phyloP scores from a whole-genome alignment of 2,113 vertebrate species.

The Scolopax mira region DNA sequence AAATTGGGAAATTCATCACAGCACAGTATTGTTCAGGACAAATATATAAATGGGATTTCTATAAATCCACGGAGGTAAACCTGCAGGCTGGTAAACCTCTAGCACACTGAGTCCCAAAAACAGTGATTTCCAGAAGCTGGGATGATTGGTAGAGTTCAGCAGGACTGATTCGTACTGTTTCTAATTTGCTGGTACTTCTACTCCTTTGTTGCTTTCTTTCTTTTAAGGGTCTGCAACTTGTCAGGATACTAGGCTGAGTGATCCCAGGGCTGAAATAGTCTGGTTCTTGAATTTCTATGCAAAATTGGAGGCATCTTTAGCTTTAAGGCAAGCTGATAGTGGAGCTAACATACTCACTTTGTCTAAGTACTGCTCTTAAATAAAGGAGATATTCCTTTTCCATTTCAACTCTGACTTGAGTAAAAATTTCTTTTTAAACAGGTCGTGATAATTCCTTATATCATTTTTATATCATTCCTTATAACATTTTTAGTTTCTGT shows the following conservation, averaged over 20 bases:
- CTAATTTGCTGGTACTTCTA: not conserved
- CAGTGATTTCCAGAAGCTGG: not conserved
- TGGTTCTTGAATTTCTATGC: not conserved
- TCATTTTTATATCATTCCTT: not conserved
- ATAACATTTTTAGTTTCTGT: not conserved
- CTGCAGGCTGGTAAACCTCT: not conserved
- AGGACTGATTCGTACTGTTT: not conserved
- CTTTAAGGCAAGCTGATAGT: not conserved
- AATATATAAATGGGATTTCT: not conserved
- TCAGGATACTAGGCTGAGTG: not conserved
- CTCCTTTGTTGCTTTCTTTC: not conserved
- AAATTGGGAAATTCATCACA: not conserved
- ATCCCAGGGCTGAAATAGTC: not conserved
- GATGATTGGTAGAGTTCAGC: not conserved
- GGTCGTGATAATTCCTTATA: not conserved
- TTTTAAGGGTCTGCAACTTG: not conserved
- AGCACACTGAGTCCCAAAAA: not conserved
- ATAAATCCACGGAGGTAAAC: not conserved
- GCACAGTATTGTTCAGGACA: not conserved
- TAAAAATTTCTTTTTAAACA: not conserved
- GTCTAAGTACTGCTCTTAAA: not conserved
- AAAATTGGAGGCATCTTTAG: not conserved
- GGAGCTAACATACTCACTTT: not conserved
- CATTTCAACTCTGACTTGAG: not conserved
- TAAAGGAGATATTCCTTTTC: not conserved